Percentiles rank a stretch among this genome's conserved stretches.
These are phyloP conservation scores for Nematolebias whitei DNA, from an alignment of 2,113 vertebrate species.

Conservation along the genomic window DNA sequence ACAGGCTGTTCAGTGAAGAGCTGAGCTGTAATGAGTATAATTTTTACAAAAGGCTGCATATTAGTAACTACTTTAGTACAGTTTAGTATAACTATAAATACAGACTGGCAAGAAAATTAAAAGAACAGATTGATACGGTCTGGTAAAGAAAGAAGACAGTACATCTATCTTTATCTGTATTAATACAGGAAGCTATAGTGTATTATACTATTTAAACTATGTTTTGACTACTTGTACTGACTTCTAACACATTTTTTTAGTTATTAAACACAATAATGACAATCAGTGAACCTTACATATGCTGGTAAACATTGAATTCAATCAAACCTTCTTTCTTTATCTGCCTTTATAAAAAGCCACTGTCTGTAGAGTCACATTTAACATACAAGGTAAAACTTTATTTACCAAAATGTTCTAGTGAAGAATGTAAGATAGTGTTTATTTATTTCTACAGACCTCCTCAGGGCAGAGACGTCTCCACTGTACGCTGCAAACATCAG, in stretches of 20 bases:
- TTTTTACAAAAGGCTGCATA: not conserved
- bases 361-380: not conserved
- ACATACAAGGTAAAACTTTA: not conserved
- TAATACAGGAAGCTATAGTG: too few relatives aligned
- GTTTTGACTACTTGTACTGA: too few relatives aligned
- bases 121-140: not conserved
- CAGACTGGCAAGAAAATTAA: too few relatives aligned
- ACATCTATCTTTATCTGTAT: not conserved
- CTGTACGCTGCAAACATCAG: conserved; percentile 89
- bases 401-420: not conserved
- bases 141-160: not conserved
- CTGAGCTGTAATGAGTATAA: not conserved
- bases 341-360: too few relatives aligned
- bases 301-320: too few relatives aligned
- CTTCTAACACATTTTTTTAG: too few relatives aligned
- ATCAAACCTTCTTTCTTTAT: too few relatives aligned
- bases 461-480: conserved; percentile 85
- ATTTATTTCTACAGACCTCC: conserved; percentile 76
- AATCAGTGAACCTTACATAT: too few relatives aligned
- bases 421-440: not conserved
- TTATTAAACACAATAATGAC: too few relatives aligned
- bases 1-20: not conserved
- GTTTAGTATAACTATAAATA: too few relatives aligned
- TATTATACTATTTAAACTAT: too few relatives aligned
- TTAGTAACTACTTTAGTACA: not conserved